Conservation (phyloP, 2,888 invertebrate genomes). For the Ormyrus pomaceus region DNA sequence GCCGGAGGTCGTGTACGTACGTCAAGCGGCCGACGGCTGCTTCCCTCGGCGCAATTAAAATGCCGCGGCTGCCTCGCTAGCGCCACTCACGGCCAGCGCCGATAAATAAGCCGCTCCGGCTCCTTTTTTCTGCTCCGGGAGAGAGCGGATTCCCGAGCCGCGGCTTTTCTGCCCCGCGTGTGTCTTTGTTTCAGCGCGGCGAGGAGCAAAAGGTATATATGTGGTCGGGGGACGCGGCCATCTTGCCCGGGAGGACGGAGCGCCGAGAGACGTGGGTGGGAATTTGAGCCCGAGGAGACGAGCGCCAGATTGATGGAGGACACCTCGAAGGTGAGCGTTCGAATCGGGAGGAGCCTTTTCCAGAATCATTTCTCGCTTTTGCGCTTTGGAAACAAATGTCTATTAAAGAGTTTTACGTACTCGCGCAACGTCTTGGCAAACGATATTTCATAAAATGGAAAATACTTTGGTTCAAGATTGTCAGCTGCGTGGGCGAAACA, state of each 20-base stretch:
- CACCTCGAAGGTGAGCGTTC: no score
- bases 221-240: background rate
- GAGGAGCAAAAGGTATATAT: background rate
- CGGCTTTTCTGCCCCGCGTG: conserved; percentile 28
- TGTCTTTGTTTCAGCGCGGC: conserved; percentile 25
- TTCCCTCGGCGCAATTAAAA: conserved; percentile 72
- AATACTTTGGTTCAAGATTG: no score
- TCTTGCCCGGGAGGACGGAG: conserved; percentile 11
- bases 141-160: no score
- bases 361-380: no score
- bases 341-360: no score
- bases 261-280: no score
- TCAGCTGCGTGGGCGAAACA: no score
- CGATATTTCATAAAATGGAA: no score
- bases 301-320: background rate
- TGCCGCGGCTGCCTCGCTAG: conserved; percentile 74
- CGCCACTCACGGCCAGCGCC: conserved; percentile 74
- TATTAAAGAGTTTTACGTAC: no score
- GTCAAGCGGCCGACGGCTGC: conserved; percentile 53
- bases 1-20: conserved; percentile 66
- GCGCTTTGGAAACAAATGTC: no score
- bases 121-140: conserved; percentile 25
- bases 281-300: background rate
- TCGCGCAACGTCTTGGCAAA: no score
- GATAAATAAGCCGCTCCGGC: conserved; percentile 71